A percentile compares a stretch with the other conserved stretches of the same genome.
Conservation (phyloP, 1,140 invertebrate genomes). For the Venturia canescens region DNA sequence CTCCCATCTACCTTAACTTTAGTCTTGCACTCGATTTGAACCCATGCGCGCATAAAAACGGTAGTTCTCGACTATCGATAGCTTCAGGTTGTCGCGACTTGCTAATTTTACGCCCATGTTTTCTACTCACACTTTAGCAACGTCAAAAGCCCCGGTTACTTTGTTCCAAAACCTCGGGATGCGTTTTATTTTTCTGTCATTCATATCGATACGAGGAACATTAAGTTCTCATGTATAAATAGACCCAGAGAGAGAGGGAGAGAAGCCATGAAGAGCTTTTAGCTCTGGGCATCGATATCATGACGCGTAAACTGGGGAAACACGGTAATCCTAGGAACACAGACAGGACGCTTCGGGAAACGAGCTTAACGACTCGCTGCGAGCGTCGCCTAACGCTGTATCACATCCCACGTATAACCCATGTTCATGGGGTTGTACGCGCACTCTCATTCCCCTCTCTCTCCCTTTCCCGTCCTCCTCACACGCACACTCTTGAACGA, state of each 20-base stretch:
- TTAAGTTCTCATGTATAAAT: neutral
- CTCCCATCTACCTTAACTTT: no score
- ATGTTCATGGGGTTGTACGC: neutral
- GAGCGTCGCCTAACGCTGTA: neutral
- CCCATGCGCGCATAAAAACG: no score
- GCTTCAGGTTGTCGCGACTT: no score
- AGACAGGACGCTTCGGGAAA: conserved; percentile 1
- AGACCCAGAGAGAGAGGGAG: neutral
- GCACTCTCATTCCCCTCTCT: no score
- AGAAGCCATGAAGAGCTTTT: neutral
- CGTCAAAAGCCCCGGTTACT: no score
- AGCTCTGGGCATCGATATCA: conserved; percentile 7
- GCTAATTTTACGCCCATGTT: no score
- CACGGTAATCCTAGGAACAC: neutral
- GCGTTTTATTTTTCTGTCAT: neutral
- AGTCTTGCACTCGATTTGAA: no score
- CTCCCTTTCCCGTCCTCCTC: no score
- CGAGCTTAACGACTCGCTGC: conserved; percentile 26
- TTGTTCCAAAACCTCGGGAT: no score
- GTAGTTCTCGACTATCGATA: no score
- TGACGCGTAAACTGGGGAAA: conserved; percentile 2
- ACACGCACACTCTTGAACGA: no score
- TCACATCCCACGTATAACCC: neutral
- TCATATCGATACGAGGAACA: neutral
- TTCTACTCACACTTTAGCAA: no score